phyloP scores from a whole-genome alignment of 23 tunicate genomes.

The Clavelina lepadiformis region DNA sequence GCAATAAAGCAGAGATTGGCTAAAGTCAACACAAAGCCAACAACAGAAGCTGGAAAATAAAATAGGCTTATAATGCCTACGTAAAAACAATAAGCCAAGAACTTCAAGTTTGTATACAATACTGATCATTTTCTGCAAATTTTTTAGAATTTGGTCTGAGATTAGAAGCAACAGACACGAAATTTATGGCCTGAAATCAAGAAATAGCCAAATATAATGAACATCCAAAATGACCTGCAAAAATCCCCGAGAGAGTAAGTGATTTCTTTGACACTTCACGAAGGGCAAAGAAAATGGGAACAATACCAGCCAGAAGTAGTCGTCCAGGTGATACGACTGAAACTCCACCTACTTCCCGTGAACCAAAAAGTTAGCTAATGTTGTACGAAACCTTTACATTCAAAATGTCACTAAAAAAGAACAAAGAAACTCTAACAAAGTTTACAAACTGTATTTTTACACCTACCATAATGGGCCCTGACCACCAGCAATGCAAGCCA shows the following conservation, averaged over 20 bases:
- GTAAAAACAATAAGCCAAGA: too few species aligned
- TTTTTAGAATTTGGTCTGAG: constrained; percentile 5
- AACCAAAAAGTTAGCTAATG: too few species aligned
- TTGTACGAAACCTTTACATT: neutral
- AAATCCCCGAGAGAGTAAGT: constrained; percentile 57
- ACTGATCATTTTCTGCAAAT: neutral
- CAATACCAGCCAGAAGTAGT: constrained; percentile 12
- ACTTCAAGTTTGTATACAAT: too few species aligned
- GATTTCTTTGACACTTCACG: constrained; percentile 33
- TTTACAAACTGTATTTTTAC: neutral
- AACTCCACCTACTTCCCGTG: constrained; percentile 77
- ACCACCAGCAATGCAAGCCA: constrained; percentile 61
- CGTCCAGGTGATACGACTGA: constrained; percentile 49
- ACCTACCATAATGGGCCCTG: constrained; percentile 63
- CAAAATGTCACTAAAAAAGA: neutral
- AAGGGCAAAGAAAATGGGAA: constrained; percentile 42
- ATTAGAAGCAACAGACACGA: too few species aligned
- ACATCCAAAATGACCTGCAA: constrained; percentile 40
- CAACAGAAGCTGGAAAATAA: constrained; percentile 56
- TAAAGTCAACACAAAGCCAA: constrained; percentile 69
- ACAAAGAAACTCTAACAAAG: neutral
- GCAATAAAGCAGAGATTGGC: constrained; percentile 48
- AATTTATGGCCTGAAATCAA: too few species aligned
- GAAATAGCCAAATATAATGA: constrained; percentile 2
- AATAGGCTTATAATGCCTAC: too few species aligned